Evolutionary conservation across 1,140 invertebrate species (phyloP).

Genomic region (Carcinoscorpius rotundicauda): DNA sequence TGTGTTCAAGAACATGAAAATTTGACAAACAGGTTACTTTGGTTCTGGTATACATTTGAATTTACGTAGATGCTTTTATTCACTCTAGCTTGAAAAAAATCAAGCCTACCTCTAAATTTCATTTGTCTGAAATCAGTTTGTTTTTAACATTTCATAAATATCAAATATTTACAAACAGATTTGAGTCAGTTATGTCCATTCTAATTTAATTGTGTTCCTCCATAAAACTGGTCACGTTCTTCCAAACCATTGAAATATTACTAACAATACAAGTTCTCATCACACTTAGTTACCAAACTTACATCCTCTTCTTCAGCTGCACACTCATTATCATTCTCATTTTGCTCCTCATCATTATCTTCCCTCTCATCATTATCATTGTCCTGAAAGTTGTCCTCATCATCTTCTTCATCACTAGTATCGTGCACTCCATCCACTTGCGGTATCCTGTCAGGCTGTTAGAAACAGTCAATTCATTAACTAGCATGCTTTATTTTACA

Average conservation of each 20-base stretch:
- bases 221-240: background rate
- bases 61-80: no score
- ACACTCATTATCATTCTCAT: conserved; percentile 47
- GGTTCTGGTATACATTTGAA: no score
- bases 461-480: conserved; percentile 4
- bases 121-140: no score
- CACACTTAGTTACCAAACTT: background rate
- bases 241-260: background rate
- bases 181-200: background rate
- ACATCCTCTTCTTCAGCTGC: conserved; percentile 48
- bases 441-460: conserved; percentile 23
- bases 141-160: no score
- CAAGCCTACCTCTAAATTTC: no score
- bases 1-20: no score
- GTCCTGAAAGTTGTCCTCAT: conserved; percentile 17
- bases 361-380: conserved; percentile 37
- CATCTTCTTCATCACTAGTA: conserved; percentile 24
- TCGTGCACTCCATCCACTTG: conserved; percentile 35
- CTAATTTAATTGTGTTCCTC: background rate
- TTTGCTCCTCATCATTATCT: conserved; percentile 59
- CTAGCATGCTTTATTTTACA: no score
- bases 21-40: no score
- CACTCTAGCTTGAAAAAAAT: no score
- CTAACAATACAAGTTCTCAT: no score
- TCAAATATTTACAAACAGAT: background rate